Evolutionary conservation across 2,113 vertebrate species (phyloP).

Genomic region (Poecile atricapillus): DNA sequence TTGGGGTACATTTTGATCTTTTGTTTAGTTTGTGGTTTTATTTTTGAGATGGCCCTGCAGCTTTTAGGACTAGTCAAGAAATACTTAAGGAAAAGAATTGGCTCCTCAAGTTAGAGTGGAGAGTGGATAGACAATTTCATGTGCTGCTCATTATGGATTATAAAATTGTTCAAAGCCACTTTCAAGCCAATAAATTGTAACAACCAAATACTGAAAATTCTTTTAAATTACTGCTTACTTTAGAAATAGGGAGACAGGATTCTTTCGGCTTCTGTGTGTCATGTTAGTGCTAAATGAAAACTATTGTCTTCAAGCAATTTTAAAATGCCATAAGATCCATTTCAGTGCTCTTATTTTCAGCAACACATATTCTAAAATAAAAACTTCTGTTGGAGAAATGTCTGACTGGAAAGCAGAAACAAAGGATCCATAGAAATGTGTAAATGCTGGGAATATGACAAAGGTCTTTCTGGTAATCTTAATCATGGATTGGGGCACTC

Average conservation of each 20-base stretch:
- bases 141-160: background rate
- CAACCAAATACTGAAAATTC: background rate
- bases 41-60: background rate
- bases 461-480: background rate
- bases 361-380: background rate
- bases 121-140: background rate
- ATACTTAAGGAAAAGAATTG: background rate
- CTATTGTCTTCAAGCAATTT: background rate
- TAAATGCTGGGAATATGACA: background rate
- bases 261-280: background rate
- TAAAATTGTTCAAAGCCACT: background rate
- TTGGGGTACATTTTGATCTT: background rate
- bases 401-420: background rate
- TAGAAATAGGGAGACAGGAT: background rate
- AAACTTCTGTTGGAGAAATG: background rate
- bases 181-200: background rate
- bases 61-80: background rate
- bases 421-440: background rate
- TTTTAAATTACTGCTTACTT: background rate
- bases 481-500: background rate
- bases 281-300: background rate
- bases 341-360: background rate
- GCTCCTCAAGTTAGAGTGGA: background rate
- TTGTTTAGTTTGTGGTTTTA: background rate
- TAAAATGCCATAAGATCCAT: background rate